Base-by-base conservation (phyloP, 1,140 invertebrate genomes). In the Pseudomyrmex concolor region DNA sequence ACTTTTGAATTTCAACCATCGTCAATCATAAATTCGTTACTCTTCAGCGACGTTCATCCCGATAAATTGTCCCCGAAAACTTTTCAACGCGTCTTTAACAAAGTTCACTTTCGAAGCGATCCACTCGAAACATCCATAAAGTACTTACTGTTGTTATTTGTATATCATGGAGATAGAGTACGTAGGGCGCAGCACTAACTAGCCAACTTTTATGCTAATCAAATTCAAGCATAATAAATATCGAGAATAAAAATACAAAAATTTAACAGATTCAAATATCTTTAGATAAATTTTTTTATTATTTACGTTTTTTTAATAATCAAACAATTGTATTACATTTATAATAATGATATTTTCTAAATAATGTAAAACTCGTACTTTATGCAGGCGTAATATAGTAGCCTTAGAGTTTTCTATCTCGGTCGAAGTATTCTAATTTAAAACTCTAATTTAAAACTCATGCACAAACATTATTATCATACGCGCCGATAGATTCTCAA, bases 1-100 rank as follows among this genome's bases (percentile, higher is more conserved):
- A 51, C 12, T 51, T 51, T 13, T 51, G 13, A 51, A 2, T 51
- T 51, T 51, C 50, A 51, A 12, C 9, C 13, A 10, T 51, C 50
- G 13, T 51, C 50, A 51, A 51, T 51, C 50, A 13, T 51, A 51
- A 51, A 51, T 59, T 59, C 5, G 34, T 34, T 34, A 34, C 34
- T 34, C 34, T 34, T 34, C 5, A 57, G 54, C n/a, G 54, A 89
- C 84, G 86, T 88, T 89, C 86, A 66, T 66, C 25, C 43, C 43
- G 5, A 9, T 17, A 66, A 66, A 48, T 66, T 66, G 63, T 43
- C 45, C 17, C 10, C 54, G 34, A 34, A 76, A 86, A 89, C 64
- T 81, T 81, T 66, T 66, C 25, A 15, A 57, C 12, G 57, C 19
- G 7, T 15, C 15, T 57, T 57, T 51, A 19, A 59, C 17, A 19